Evolutionary conservation across 2,797 vertebrate genomes (phyloP).

Genomic region (Aeoliscus strigatus): DNA sequence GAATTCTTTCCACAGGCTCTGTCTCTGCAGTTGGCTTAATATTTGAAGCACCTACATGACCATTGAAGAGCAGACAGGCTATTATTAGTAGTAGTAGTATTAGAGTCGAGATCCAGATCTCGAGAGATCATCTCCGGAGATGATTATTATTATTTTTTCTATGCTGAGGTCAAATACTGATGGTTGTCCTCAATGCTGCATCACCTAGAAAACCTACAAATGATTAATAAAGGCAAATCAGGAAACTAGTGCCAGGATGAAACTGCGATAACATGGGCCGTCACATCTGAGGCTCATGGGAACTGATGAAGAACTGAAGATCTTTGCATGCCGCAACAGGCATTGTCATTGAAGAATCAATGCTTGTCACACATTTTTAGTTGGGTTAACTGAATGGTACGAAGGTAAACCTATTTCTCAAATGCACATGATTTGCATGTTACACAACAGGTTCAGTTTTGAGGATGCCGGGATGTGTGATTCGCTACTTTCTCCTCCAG

Average conservation of each 20-base stretch:
- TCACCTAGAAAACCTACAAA: slow-evolving; percentile 33
- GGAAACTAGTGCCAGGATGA: slow-evolving; percentile 5
- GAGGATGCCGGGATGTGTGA: too few relatives aligned
- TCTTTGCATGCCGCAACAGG: slow-evolving; percentile 3
- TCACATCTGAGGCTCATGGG: slow-evolving; percentile 11
- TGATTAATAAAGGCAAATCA: slow-evolving; percentile 45
- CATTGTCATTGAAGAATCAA: neutral
- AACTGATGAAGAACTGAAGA: slow-evolving; percentile 12
- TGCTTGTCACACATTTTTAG: neutral
- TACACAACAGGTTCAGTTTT: neutral
- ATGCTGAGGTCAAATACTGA: slow-evolving; percentile 23
- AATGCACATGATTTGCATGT: neutral
- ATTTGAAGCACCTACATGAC: too few relatives aligned
- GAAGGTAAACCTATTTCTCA: neutral
- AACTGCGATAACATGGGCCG: slow-evolving; percentile 10
- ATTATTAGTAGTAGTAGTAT: too few relatives aligned
- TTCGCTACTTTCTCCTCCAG: too few relatives aligned
- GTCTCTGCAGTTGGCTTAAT: too few relatives aligned
- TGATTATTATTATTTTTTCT: neutral
- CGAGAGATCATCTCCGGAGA: too few relatives aligned
- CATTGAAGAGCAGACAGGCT: too few relatives aligned
- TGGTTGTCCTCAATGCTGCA: slow-evolving; percentile 17
- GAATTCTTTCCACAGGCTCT: neutral
- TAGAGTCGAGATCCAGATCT: too few relatives aligned
- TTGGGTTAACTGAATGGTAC: neutral